Base-by-base conservation (phyloP, 2,113 vertebrate genomes). In the Gallinago media region DNA sequence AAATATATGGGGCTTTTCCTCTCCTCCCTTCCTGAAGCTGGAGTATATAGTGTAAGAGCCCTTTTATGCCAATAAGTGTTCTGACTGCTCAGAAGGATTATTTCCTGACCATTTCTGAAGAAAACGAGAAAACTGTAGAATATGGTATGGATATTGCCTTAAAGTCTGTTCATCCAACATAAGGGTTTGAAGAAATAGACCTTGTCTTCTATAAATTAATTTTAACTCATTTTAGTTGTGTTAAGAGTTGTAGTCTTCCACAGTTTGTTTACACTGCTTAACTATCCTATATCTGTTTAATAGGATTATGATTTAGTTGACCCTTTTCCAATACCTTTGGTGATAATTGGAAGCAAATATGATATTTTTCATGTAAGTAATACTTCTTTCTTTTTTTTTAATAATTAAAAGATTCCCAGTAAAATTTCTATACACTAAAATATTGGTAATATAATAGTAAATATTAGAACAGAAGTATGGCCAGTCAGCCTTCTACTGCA, bases 341-440 rank as follows among this genome's bases (percentile, higher is more conserved):
- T 99, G 79, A 98, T 99, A 88, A 98, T 99, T 66, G 99, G 99
- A 97, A 99, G 99, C 98, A 99, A 99, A 96, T 99, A 99, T 3
- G 99, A 99, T 96, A 88, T 99, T 92, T 99, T 99, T 97, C 98
- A 99, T 98, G 99, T 99, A 98, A 98, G 97, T 94, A 88, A 66
- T 78, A 63, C 13, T 61, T 74, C 32, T 20, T 16, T 27, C 8
- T 73, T 70, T 38, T 26, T 50, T 40, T 38, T 26, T 23, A 40
- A 32, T 73, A 76, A 55, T 87, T 20, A n/a, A 66, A 83, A 72
- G 27, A 75, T 67, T 59, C 14, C 11, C 20, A 11, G 4, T 67
- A 74, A 58, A 61, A 47, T 42, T 23, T 85, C 38, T 88, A 2
- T 50, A 9, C 75, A 40, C 9, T 95, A 63, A 81, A 81, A 46